Conservation (phyloP, 2,113 vertebrate genomes). For the Nestor notabilis region DNA sequence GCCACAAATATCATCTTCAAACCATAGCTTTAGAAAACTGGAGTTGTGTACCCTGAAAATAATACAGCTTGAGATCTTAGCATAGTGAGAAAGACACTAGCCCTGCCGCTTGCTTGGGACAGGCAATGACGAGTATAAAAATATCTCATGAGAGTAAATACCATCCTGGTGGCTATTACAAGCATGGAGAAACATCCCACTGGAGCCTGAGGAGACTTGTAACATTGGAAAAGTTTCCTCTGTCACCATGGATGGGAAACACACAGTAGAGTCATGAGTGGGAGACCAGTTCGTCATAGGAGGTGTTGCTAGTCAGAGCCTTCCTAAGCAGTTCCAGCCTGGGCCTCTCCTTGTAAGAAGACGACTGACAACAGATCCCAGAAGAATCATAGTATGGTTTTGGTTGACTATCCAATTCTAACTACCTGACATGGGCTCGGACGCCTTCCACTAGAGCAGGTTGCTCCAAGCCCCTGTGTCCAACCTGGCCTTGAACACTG, state of each 20-base stretch:
- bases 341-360: not conserved
- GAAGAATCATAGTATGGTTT: not conserved
- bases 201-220: not conserved
- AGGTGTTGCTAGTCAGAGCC: not conserved
- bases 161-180: not conserved
- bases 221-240: not conserved
- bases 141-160: not conserved
- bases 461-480: not conserved
- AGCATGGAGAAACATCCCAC: not conserved
- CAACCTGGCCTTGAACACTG: not conserved
- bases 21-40: not conserved
- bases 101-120: not conserved
- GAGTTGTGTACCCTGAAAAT: not conserved
- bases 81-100: not conserved
- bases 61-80: not conserved
- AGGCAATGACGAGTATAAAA: not conserved
- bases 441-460: not conserved
- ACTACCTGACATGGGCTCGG: not conserved
- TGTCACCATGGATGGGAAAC: fast-evolving
- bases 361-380: not conserved
- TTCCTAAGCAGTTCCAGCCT: not conserved
- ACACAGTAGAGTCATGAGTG: not conserved
- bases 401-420: not conserved
- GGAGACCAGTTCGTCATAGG: not conserved
- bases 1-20: too few species aligned